Evolutionary conservation across 2,113 vertebrate genomes (phyloP).

Genomic region (Nesoenas mayeri): DNA sequence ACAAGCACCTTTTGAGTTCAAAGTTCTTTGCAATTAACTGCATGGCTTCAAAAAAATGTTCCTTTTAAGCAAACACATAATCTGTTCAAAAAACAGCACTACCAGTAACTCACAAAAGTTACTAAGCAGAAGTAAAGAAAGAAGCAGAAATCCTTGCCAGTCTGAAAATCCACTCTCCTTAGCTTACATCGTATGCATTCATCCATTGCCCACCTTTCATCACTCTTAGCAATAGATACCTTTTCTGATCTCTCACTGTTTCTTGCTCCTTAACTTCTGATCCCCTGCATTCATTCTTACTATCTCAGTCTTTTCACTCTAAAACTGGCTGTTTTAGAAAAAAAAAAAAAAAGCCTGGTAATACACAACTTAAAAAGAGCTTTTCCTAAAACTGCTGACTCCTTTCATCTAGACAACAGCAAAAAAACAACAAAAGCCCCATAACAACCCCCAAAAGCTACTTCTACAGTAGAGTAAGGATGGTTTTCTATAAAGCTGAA

Average conservation of each 20-base stretch:
- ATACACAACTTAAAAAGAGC: background rate
- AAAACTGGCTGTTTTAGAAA: background rate
- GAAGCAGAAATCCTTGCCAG: background rate
- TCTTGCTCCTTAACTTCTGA: background rate
- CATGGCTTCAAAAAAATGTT: background rate
- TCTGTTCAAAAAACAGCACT: background rate
- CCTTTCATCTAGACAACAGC: background rate
- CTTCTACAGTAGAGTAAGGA: background rate
- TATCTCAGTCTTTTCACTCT: background rate
- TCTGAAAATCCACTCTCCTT: background rate
- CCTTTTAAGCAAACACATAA: conserved; percentile 49
- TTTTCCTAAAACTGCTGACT: background rate
- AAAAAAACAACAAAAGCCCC: background rate
- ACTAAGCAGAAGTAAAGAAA: background rate
- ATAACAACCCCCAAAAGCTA: background rate
- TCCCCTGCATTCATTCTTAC: background rate
- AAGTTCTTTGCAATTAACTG: background rate
- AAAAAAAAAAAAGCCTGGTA: background rate
- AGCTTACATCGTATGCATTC: background rate
- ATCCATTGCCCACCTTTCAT: background rate
- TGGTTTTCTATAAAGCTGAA: background rate
- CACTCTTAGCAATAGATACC: background rate
- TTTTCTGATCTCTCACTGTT: background rate
- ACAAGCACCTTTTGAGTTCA: background rate
- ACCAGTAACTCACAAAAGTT: background rate